phyloP scores from a whole-genome alignment of 2,797 vertebrate genomes.

The Gastrophryne carolinensis region DNA sequence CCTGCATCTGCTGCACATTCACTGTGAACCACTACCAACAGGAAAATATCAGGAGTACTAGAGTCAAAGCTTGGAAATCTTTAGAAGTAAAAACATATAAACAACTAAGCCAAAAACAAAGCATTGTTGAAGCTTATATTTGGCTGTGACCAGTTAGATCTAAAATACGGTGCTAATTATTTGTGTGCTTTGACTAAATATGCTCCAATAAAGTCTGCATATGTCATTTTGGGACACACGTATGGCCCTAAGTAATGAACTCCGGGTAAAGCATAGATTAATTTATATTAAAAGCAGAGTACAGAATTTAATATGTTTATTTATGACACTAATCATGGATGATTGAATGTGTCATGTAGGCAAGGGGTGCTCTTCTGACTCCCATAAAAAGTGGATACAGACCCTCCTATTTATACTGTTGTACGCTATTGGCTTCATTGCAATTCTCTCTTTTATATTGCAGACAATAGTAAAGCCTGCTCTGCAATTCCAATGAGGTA shows the following conservation, averaged over 20 bases:
- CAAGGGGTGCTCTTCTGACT: neutral
- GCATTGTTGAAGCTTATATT: no score
- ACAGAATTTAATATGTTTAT: slow-evolving; percentile 22
- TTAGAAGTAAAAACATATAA: no score
- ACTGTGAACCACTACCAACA: no score
- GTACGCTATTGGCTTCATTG: neutral
- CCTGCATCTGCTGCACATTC: no score
- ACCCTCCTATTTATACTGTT: neutral
- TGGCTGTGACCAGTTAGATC: no score
- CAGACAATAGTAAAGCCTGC: neutral
- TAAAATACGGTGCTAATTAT: no score
- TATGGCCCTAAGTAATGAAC: neutral
- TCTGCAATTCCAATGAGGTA: neutral
- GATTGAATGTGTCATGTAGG: neutral
- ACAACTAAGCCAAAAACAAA: no score
- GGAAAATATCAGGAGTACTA: no score
- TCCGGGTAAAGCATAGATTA: slow-evolving; percentile 19
- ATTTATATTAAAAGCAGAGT: slow-evolving; percentile 3
- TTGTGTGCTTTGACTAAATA: no score
- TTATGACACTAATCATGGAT: slow-evolving; percentile 3
- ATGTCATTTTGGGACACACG: neutral
- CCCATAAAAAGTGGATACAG: neutral
- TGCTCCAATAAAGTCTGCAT: neutral
- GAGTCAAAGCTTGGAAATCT: no score
- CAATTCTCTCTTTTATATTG: neutral